Percentiles rank a stretch among this genome's conserved stretches.
These are phyloP conservation scores for Pedetes capensis DNA, from an alignment of 2,113 vertebrate genomes.

Conservation along the genomic window DNA sequence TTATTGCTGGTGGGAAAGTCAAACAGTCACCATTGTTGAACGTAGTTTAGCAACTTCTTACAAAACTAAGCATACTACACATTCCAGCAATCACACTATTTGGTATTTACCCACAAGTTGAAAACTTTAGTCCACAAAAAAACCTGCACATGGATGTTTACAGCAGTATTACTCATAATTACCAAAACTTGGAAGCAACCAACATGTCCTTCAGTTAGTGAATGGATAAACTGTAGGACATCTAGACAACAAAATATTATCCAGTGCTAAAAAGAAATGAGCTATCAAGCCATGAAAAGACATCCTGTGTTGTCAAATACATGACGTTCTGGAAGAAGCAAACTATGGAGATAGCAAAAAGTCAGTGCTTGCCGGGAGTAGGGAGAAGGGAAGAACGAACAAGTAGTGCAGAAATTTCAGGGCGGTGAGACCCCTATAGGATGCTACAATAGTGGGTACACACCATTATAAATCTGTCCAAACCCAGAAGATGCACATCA, in stretches of 20 bases:
- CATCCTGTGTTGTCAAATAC: background rate
- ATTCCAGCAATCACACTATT: background rate
- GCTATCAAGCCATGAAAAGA: background rate
- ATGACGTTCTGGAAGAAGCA: background rate
- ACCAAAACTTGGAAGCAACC: background rate
- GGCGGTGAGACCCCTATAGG: background rate
- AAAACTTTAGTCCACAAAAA: background rate
- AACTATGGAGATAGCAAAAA: background rate
- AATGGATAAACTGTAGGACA: background rate
- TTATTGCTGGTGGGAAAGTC: background rate
- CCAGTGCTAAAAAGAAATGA: background rate
- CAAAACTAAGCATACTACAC: background rate
- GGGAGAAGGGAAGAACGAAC: fast-evolving
- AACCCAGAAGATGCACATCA: background rate
- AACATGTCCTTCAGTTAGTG: background rate
- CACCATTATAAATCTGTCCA: background rate
- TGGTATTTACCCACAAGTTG: background rate
- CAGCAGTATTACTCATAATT: background rate
- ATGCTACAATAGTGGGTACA: fast-evolving
- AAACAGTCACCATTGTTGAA: background rate
- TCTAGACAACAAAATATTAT: background rate
- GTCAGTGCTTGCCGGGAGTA: background rate
- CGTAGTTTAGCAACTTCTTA: background rate
- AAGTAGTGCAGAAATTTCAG: background rate
- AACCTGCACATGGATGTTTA: background rate